Base-by-base conservation (phyloP, 2,113 vertebrate genomes). In the Pongo abelii region DNA sequence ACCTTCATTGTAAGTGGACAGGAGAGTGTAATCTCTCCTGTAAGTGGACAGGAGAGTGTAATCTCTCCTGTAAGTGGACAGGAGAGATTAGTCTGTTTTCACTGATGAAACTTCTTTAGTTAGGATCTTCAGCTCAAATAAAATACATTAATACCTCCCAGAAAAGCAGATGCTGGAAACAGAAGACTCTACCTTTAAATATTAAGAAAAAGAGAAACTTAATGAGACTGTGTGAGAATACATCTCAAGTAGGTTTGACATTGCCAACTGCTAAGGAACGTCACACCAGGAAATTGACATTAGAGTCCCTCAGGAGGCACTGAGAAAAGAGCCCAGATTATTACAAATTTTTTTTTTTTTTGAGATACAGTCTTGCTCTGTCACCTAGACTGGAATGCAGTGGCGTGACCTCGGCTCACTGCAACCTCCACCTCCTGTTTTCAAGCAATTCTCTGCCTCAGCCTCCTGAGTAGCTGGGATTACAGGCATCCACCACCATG, bases 151-250 rank as follows among this genome's bases (percentile, higher is more conserved):
- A 75, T 12, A 70, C 4, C 32, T 88, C n/a, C 80, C 72, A 92
- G 46, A 92, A 89, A 90, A 96, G 17, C 4, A 93, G 59, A 50
- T 43, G 18, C 57, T 83, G 67, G 17, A 10, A 89, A 77, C 43
- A 85, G 7, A 91, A 9, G 1, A 90, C 10, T 61, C 46, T 90
- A 3, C 27, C 55, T 75, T 87, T 72, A 92, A 72, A 67, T n/a
- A 93, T n/a, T 84, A 94, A 93, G 18, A 35, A 90, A 95, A 97
- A 77, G 6, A 81, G 52, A 75, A 69, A 83, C 35, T 70, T 64
- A 75, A 78, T 64, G 22, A 89, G 35, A 79, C 40, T 85, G 5
- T 92, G 16, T 75, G 30, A 93, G 52, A 94, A 78, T 35, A 43
- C 22, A 40, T 79, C n/a, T 95, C 67, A 70, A 69, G 30, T 20